Percentiles rank a stretch among this genome's conserved stretches.
Evolutionary conservation across 1,140 invertebrate genomes (phyloP).

Genomic region (Aphaenogaster floridana): DNA sequence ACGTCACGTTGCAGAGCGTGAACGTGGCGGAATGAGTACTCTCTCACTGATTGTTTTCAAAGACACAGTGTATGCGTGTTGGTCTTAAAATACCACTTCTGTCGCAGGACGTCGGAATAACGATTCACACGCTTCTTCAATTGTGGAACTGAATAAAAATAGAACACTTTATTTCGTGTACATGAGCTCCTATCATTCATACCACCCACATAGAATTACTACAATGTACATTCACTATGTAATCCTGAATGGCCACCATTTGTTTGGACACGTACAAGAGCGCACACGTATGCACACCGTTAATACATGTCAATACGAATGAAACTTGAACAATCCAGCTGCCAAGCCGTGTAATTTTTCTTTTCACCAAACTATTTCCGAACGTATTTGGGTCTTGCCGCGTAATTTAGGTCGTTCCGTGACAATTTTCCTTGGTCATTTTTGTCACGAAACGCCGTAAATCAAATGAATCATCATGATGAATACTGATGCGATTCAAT

Average conservation of each 20-base stretch:
- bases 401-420: neutral
- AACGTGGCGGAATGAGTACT: neutral
- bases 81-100: neutral
- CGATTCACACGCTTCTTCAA: neutral
- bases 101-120: neutral
- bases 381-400: neutral
- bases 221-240: conserved; percentile 39
- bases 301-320: conserved; percentile 36
- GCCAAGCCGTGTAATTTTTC: neutral
- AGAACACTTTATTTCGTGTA: conserved; percentile 34
- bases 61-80: neutral
- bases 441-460: conserved; percentile 17
- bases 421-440: neutral
- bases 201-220: conserved; percentile 32
- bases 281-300: conserved; percentile 9
- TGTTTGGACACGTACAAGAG: neutral
- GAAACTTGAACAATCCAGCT: conserved; percentile 11
- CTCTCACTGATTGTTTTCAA: conserved; percentile 3
- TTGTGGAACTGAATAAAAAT: conserved; percentile 28
- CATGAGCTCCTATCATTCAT: conserved; percentile 42
- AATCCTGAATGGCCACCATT: conserved; percentile 40
- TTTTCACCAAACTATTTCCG: conserved; percentile 10
- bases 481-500: conserved; percentile 1
- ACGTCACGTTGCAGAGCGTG: neutral
- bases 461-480: conserved; percentile 14